Evolutionary conservation across 2,113 vertebrate genomes (phyloP), one percentile per base, ranked within the genome.

Genomic region (Rhagologus leucostigma): DNA sequence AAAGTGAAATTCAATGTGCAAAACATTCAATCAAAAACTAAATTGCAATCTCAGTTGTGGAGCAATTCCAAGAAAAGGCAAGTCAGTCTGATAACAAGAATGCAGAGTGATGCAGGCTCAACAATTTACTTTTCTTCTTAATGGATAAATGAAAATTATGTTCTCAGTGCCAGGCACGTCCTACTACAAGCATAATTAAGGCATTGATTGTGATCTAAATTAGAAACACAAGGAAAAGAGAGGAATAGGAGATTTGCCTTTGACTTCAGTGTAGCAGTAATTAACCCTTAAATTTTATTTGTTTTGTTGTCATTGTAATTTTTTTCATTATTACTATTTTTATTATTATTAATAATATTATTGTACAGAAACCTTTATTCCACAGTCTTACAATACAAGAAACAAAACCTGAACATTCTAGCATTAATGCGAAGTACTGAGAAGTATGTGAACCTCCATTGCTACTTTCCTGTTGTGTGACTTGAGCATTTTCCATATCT

Each of bases 1-100:
- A n/a, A 95, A 96, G 90, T 95, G 90, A 96, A 96, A 92, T 86
- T 88, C 85, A 92, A 94, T 93, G 85, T 78, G 79, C 73, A 96
- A 96, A 92, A 90, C 68, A 71, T 94, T 95, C 90, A 96, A 84
- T 96, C 87, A 97, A 75, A 96, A 80, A 52, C 68, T 77, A 93
- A 97, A 93, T 86, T 93, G 22, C 82, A 90, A 32, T 94, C 85
- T 90, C 88, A 81, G 4, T 88, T 86, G 92, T 94, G 92, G 79
- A 95, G 63, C 56, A 78, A 88, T 97, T 95, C 85, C 85, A 96
- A 90, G 93, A 90, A 96, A 96, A 96, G 71, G 56, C 79, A 92
- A 90, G 82, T 56, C 73, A 76, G 77, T 68, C 30, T 75, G 50
- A 55, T 90, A 96, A 95, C 47, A 93, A 68, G 71, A 92, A 84